Evolutionary conservation across 2,888 invertebrate genomes (phyloP), one percentile per base, ranked within the genome.

Genomic region (Torymus tubicola): DNA sequence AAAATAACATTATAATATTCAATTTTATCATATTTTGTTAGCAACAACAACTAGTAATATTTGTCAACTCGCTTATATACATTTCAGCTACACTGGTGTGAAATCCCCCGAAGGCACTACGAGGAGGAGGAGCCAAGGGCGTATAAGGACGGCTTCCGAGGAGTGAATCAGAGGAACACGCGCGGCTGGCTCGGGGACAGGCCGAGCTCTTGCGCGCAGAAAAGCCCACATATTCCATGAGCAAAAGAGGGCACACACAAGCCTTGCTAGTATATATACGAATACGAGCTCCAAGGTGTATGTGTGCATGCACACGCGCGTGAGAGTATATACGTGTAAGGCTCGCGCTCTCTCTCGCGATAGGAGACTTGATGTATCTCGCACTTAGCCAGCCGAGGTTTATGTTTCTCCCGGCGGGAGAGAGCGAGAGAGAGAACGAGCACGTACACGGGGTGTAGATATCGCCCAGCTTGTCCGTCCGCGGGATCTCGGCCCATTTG

Each of bases 291-390:
- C 31, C 5, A 31, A 31, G 31, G 31, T 31, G 31, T 31, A 8
- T 31, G 31, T 5, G 31, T n/a, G n/a, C n/a, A n/a, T n/a, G n/a
- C n/a, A n/a, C n/a, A n/a, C n/a, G n/a, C n/a, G n/a, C n/a, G n/a
- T 31, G 24, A 24, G 24, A 2, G 24, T 24, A 2, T 2, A 2
- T 31, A 31, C 8, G 31, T 31, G 31, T 31, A 31, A 31, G 3
- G 31, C 31, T 3, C 31, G 31, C 31, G 31, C 24, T 24, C 24
- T 2, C 24, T 31, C 31, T 31, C 31, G 31, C 57, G 71, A 80
- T 76, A 76, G 61, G 83, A 84, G 86, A 83, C 88, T 87, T 89
- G 90, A 89, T 90, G 89, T 89, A 90, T 90, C 88, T 90, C 87
- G 89, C 89, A 89, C 90, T 90, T 88, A 89, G 87, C 85, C 83